These are phyloP conservation scores for Pangasius krempfi DNA, from an alignment of 2,797 vertebrate genomes.

Conservation along the genomic window DNA sequence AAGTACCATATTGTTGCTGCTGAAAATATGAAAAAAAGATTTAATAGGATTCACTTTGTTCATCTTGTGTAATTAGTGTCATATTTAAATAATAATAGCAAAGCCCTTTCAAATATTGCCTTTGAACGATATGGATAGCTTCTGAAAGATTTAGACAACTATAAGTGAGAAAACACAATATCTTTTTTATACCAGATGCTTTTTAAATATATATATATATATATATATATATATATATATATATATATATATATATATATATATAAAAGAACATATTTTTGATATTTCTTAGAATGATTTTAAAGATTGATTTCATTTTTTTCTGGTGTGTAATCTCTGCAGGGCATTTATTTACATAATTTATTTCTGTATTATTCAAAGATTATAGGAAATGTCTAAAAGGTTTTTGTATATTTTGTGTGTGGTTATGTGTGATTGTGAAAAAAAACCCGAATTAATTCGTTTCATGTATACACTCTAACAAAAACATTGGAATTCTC, in stretches of 20 bases:
- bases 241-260: conserved; percentile 65
- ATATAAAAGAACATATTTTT: conserved; percentile 77
- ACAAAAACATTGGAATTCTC: background rate
- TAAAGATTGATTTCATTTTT: conserved; percentile 63
- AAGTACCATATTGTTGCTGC: conserved; percentile 34
- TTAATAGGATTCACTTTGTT: conserved; percentile 8
- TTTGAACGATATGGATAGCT: conserved; percentile 17
- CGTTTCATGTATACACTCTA: conserved; percentile 24
- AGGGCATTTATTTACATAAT: conserved; percentile 62
- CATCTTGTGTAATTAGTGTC: conserved; percentile 68
- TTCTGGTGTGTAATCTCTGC: conserved; percentile 60
- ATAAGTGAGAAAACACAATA: conserved; percentile 74
- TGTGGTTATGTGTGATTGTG: conserved; percentile 15
- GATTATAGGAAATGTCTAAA: conserved; percentile 28
- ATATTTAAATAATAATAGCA: conserved; percentile 65
- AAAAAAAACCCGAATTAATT: conserved; percentile 23
- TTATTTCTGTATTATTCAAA: conserved; percentile 65
- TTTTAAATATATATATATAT: conserved; percentile 73
- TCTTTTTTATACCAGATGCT: conserved; percentile 76
- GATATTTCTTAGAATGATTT: conserved; percentile 75
- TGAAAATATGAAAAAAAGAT: conserved; percentile 22
- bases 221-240: conserved; percentile 2
- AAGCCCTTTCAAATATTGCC: conserved; percentile 17
- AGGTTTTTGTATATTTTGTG: conserved; percentile 33
- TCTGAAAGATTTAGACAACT: conserved; percentile 51